Evolutionary conservation across 2,113 vertebrate genomes (phyloP), one percentile per base, ranked within the genome.

Genomic region (Poeciliopsis retropinna): DNA sequence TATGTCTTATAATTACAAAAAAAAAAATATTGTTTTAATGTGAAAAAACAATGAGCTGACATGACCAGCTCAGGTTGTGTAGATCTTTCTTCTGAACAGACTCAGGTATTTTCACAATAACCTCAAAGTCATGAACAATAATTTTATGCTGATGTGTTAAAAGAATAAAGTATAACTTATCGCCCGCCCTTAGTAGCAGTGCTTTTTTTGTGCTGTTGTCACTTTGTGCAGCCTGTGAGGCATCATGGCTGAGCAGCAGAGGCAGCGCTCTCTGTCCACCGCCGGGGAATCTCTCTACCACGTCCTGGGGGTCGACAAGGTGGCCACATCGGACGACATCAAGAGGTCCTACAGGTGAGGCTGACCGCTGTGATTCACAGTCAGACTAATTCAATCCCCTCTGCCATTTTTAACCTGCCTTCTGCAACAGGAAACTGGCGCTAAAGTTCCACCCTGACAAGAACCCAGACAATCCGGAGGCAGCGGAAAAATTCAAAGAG

Each of bases 361-460:
- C 12, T 5, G 17, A 25, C 7, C 22, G 60, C 67, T 2, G 3
- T 2, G 1, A 37, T 31, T 28, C 44, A 31, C 62, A 39, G 5
- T 30, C 28, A 60, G 15, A 28, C 15, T 19, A 5, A 34, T 4
- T 27, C 17, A 41, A 12, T 32, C 22, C 60, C 22, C 19, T 41
- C 39, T 44, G 22, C 22, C 28, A 62, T 29, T 22, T 57, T 66
- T 27, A 25, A 3, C 60, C 31, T 75, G 15, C 12, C 3, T 12
- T 41, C 32, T 60, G 0, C 57, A 67, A 14, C 92, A 99, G 98
- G 92, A 99, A 99, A 92, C 95, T 99, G 83, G 98, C 98, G 1
- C 79, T 99, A 94, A 99, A 99, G 88, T 99, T 97, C 8, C 98
- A 99, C 85, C 98, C 98, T 4, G 98, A 99, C 93, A 99, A 99